A percentile compares a stretch with the other conserved stretches of the same genome.
Conservation (phyloP, 2,888 invertebrate species). For the Diloba caeruleocephala region DNA sequence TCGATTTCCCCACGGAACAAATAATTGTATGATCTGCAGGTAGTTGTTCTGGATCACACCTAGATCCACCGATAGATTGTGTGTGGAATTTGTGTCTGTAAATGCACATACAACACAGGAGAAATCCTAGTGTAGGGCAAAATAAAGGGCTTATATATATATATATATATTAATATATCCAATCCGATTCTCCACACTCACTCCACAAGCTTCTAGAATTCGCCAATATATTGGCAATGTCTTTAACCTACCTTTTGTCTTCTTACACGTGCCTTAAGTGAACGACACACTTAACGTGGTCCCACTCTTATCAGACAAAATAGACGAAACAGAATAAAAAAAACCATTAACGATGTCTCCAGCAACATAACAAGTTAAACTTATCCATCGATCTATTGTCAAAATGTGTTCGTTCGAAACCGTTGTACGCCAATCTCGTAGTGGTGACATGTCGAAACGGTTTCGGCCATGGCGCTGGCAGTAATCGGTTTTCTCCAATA, state of each 20-base stretch:
- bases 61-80: too few species aligned
- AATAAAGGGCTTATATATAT: too few species aligned
- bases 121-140: too few species aligned
- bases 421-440: slow-evolving; percentile 46
- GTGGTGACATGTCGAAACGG: slow-evolving; percentile 86
- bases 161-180: too few species aligned
- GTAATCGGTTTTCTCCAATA: slow-evolving; percentile 89
- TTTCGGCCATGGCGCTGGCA: slow-evolving; percentile 73
- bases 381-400: slow-evolving; percentile 39
- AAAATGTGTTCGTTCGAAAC: slow-evolving; percentile 46
- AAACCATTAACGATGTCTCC: slow-evolving; percentile 11
- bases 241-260: slow-evolving; percentile 10
- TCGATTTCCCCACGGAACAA: too few species aligned
- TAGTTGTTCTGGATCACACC: too few species aligned
- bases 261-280: slow-evolving; percentile 8
- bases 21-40: too few species aligned
- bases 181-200: background rate
- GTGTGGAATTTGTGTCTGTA: too few species aligned
- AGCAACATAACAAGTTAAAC: slow-evolving; percentile 31
- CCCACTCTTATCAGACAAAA: slow-evolving; percentile 4
- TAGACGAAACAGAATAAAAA: background rate
- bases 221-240: slow-evolving; percentile 4
- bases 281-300: slow-evolving; percentile 10
- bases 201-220: background rate
- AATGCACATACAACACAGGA: too few species aligned